Percentiles rank a stretch among this genome's conserved stretches.
Evolutionary conservation across 2,113 vertebrate genomes (phyloP).

Genomic region (Seriola rivoliana): DNA sequence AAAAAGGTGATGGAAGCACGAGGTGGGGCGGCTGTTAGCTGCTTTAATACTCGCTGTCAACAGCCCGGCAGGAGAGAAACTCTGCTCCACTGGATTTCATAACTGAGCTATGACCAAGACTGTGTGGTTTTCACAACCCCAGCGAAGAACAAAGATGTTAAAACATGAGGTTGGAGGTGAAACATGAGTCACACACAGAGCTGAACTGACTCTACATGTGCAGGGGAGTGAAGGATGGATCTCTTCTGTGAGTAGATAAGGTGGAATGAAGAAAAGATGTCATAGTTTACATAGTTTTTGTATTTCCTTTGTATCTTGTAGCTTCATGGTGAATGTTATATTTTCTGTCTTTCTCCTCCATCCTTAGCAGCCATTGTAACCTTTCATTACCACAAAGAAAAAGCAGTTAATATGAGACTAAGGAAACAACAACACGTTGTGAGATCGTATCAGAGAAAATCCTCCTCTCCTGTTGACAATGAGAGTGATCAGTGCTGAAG

Average conservation of each 20-base stretch:
- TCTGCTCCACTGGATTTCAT: background rate
- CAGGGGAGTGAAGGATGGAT: background rate
- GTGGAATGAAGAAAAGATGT: background rate
- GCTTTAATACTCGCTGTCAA: background rate
- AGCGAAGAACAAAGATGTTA: background rate
- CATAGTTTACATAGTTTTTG: conserved; percentile 10
- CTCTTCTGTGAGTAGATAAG: background rate
- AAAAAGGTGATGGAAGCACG: too few relatives aligned
- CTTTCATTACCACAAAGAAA: conserved; percentile 7
- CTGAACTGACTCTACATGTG: background rate
- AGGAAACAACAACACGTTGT: background rate
- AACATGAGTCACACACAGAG: background rate
- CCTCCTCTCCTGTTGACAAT: background rate
- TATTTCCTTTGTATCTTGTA: background rate
- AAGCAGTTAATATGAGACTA: conserved; percentile 6
- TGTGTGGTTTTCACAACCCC: background rate
- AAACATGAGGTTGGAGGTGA: background rate
- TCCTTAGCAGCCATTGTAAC: background rate
- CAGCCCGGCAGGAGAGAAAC: background rate
- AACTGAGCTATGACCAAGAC: background rate
- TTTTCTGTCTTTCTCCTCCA: conserved; percentile 14
- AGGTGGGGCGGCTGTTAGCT: too few relatives aligned
- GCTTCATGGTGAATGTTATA: conserved; percentile 28
- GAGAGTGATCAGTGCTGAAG: background rate
- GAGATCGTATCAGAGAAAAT: conserved; percentile 10